Evolutionary conservation across 2,888 invertebrate species (phyloP), one percentile per base, ranked within the genome.

Genomic region (Phaedon cochleariae): DNA sequence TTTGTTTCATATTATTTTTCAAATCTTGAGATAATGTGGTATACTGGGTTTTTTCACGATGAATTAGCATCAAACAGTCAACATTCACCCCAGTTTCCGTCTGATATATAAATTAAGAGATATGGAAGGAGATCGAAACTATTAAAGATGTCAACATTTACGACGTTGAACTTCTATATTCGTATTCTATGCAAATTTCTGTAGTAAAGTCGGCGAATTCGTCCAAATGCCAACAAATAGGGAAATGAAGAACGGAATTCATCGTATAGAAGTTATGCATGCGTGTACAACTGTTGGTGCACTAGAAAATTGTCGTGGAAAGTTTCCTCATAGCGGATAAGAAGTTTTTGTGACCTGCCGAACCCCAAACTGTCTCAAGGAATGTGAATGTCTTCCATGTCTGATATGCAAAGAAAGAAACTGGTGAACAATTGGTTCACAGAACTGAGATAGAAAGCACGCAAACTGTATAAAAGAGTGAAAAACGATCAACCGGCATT

Each of bases 111-210:
- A 65, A 61, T 65, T 55, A 58, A 22, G 21, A 65, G 73, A 73
- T 75, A 74, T 73, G 71, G 68, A 69, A 68, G 71, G 68, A 76
- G 76, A 77, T 77, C 75, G 61, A 74, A 77, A 78, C 75, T 76
- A 76, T 75, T 77, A 77, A 76, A 75, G 73, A 76, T 76, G 77
- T 76, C 76, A 68, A 74, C 73, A 70, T 70, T 72, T 70, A 59
- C 64, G 65, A 73, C 70, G 69, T 73, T 74, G 70, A 74, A 75
- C 77, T 76, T 77, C 76, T 75, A 76, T 78, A 78, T 77, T 71
- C 75, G 73, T 72, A 76, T 77, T 77, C 77, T 75, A 79, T 79
- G 77, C 75, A 78, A 79, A 79, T 79, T 77, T 74, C 70, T 69
- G 75, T 74, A 76, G 75, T 77, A 75, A 77, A 75, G 75, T 72